Conservation (phyloP, 2,113 vertebrate species). For the Athene noctua region DNA sequence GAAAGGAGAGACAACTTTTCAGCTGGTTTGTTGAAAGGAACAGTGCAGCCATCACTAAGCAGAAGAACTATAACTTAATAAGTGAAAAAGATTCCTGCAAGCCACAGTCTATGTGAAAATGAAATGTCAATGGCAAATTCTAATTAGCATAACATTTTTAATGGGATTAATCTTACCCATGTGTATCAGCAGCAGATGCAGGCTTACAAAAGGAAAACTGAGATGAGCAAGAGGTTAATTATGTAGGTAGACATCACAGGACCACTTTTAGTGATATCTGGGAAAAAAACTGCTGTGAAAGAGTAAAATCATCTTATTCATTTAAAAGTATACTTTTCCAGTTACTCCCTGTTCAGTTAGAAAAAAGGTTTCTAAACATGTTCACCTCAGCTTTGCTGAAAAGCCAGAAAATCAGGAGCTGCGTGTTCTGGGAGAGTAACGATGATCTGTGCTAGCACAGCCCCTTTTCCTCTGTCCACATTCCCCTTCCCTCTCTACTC, state of each 20-base stretch:
- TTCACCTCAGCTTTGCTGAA: not conserved
- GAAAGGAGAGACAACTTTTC: not conserved
- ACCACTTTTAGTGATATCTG: not conserved
- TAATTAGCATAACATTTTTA: constrained; percentile 22
- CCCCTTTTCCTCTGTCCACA: not conserved
- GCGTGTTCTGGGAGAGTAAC: not conserved
- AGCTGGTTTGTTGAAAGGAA: not conserved
- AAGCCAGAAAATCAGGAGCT: not conserved
- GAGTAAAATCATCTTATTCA: not conserved
- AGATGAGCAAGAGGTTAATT: constrained; percentile 15
- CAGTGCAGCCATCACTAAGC: not conserved
- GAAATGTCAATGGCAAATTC: constrained; percentile 14
- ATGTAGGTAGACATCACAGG: not conserved
- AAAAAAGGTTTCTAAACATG: not conserved
- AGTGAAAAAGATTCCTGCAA: constrained; percentile 1
- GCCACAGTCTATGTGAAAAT: not conserved
- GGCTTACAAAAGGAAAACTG: not conserved
- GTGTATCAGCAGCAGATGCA: not conserved
- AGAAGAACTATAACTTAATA: not conserved
- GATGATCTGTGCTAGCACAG: not conserved
- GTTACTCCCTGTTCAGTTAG: not conserved
- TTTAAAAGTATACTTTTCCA: not conserved
- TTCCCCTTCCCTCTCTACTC: not conserved
- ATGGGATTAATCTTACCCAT: constrained; percentile 5
- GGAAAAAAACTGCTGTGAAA: not conserved